Evolutionary conservation across 2,797 vertebrate genomes (phyloP).

Genomic region (Hybognathus amarus): DNA sequence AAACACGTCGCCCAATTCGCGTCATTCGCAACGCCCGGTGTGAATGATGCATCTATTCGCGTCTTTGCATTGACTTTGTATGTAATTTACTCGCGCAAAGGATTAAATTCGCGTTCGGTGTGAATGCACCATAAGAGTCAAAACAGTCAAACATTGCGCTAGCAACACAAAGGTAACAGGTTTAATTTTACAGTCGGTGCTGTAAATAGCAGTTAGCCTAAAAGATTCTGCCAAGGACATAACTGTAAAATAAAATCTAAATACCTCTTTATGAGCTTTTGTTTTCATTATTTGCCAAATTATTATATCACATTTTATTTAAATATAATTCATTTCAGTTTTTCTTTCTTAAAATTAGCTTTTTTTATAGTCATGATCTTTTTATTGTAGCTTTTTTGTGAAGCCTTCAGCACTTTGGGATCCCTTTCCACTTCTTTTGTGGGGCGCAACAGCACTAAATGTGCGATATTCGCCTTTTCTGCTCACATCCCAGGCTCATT

Average conservation of each 20-base stretch:
- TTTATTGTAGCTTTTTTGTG: background rate
- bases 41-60: too few species aligned
- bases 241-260: too few species aligned
- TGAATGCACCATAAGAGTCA: too few species aligned
- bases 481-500: constrained; percentile 16
- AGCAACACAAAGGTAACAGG: background rate
- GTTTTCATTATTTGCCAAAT: too few species aligned
- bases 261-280: too few species aligned
- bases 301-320: background rate
- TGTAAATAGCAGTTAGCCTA: background rate
- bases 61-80: too few species aligned
- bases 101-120: too few species aligned
- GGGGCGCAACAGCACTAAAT: constrained; percentile 1
- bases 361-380: background rate
- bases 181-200: background rate
- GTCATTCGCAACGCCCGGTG: too few species aligned
- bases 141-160: background rate
- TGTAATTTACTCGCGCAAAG: too few species aligned
- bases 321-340: background rate
- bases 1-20: too few species aligned
- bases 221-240: background rate
- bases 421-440: background rate
- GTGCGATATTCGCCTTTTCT: constrained; percentile 12
- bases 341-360: background rate
- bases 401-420: background rate